Percentiles rank a stretch among this genome's conserved stretches.
Conservation (phyloP, 2,888 invertebrate species). For the Eubasilissa splendida region DNA sequence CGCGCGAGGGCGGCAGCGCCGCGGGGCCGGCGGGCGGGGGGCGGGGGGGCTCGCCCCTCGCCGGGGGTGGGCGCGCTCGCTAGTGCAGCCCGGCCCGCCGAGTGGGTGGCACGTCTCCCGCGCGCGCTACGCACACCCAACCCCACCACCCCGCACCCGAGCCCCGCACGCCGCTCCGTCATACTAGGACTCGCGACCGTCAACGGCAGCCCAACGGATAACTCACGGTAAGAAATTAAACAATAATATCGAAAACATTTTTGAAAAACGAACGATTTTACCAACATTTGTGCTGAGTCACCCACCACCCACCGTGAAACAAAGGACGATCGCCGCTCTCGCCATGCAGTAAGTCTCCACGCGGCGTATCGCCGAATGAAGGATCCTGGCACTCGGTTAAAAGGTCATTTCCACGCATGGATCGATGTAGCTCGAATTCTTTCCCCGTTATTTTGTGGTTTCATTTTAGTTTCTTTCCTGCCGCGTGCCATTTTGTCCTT, state of each 20-base stretch:
- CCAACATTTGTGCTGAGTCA: constrained; percentile 2
- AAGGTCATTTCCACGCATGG: not conserved
- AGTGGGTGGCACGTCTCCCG: constrained; percentile 65
- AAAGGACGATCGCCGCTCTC: constrained; percentile 12
- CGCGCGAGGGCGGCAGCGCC: constrained; percentile 61
- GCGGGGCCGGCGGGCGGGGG: constrained; percentile 66
- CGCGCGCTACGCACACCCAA: constrained; percentile 59
- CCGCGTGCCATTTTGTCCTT: not conserved
- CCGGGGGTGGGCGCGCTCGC: constrained; percentile 66
- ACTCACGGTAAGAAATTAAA: constrained; percentile 37
- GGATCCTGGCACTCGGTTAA: not conserved
- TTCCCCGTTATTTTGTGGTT: not conserved
- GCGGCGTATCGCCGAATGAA: not conserved
- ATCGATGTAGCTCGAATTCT: not conserved
- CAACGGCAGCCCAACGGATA: constrained; percentile 40
- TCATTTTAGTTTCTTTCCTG: not conserved
- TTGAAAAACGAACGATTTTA: not conserved
- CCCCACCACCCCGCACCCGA: constrained; percentile 15
- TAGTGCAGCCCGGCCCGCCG: constrained; percentile 58
- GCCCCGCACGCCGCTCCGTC: constrained; percentile 14
- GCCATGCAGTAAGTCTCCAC: not conserved
- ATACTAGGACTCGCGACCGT: constrained; percentile 27
- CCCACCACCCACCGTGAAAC: constrained; percentile 30
- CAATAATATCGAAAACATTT: not conserved
- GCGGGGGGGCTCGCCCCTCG: constrained; percentile 65